These are phyloP conservation scores for Chaenogobius annularis DNA, from an alignment of 2,113 vertebrate genomes.

Conservation along the genomic window DNA sequence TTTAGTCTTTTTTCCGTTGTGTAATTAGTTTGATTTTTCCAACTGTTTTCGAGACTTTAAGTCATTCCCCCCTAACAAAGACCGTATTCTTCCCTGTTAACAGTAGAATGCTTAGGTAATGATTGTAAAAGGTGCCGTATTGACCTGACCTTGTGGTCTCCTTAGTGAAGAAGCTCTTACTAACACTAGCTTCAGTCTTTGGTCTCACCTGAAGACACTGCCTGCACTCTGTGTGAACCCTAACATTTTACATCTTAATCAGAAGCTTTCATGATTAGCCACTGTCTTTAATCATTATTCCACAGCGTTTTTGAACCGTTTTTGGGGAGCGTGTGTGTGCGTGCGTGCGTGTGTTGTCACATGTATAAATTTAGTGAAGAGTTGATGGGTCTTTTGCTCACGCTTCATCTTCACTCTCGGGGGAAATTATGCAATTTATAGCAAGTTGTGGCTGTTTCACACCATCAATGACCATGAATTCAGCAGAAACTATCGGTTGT, in stretches of 20 bases:
- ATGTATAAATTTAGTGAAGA: background rate
- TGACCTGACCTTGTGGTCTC: background rate
- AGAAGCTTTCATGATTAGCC: conserved; percentile 5
- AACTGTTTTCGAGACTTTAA: background rate
- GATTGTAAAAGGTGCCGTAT: background rate
- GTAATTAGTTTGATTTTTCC: background rate
- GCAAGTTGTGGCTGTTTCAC: conserved; percentile 2
- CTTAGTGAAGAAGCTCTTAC: conserved; percentile 11
- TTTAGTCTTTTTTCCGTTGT: too few relatives aligned
- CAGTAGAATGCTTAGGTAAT: background rate
- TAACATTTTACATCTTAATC: conserved; percentile 19
- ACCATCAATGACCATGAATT: background rate
- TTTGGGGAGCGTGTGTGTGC: background rate
- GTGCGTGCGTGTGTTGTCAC: background rate
- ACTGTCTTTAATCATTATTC: background rate
- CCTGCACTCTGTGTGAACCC: conserved; percentile 24
- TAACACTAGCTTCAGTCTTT: conserved; percentile 42
- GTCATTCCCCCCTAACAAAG: background rate
- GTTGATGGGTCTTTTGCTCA: background rate
- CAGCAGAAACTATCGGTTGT: background rate
- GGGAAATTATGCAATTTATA: conserved; percentile 1
- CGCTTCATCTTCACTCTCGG: background rate
- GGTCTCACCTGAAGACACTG: conserved; percentile 24
- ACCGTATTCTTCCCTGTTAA: background rate
- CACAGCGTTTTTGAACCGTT: background rate